phyloP scores from a whole-genome alignment of 2,113 vertebrate species.

The Oreochromis niloticus region DNA sequence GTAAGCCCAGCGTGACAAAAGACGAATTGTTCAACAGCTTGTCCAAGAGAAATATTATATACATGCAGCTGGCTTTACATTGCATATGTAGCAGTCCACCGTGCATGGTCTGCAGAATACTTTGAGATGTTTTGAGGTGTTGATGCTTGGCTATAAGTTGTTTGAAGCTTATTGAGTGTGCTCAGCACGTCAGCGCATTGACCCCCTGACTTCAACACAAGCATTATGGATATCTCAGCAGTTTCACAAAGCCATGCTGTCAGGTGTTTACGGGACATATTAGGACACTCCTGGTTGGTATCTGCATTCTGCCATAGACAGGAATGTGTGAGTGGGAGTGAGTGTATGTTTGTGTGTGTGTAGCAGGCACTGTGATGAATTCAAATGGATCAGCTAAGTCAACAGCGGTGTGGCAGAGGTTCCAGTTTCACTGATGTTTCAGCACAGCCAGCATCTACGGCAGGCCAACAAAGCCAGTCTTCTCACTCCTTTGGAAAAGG shows the following conservation, averaged over 20 bases:
- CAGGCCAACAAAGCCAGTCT: conserved; percentile 20
- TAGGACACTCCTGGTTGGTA: conserved; percentile 34
- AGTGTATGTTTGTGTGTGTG: not conserved
- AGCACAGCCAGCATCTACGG: conserved; percentile 10
- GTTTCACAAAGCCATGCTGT: conserved; percentile 62
- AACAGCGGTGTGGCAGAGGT: conserved; percentile 34
- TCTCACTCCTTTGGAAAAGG: conserved; percentile 32
- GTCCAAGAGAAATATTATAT: not conserved
- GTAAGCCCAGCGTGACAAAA: not conserved
- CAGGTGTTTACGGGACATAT: conserved; percentile 56
- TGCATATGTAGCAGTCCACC: not conserved
- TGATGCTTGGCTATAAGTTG: conserved; percentile 3
- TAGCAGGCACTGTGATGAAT: conserved; percentile 18
- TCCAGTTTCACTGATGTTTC: conserved; percentile 8
- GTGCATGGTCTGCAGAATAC: conserved; percentile 15
- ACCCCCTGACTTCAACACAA: conserved; percentile 52
- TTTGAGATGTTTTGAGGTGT: not conserved
- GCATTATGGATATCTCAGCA: conserved; percentile 64
- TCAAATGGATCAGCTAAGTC: conserved; percentile 50
- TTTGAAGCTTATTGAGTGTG: conserved; percentile 38
- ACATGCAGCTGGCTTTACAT: not conserved
- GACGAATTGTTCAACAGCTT: not conserved
- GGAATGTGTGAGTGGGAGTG: not conserved
- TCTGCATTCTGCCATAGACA: conserved; percentile 14
- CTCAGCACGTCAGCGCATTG: conserved; percentile 51